These are phyloP conservation scores for Hypercompe scribonia DNA, from an alignment of 2,888 invertebrate genomes.

Conservation along the genomic window DNA sequence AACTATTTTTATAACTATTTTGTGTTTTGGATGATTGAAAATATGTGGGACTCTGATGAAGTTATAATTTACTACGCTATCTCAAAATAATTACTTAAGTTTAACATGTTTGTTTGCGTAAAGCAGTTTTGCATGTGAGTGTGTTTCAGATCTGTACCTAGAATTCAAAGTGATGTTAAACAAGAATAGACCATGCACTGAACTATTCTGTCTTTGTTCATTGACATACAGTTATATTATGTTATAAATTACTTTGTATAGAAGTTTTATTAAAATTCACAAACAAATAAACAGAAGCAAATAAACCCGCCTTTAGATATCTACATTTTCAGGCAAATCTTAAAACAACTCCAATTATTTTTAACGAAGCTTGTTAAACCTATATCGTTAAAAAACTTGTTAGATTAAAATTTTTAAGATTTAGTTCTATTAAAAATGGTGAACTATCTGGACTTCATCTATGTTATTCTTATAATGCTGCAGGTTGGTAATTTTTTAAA, in stretches of 20 bases:
- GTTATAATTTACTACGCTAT: no score
- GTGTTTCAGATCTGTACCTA: neutral
- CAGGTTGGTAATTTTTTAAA: conserved; percentile 30
- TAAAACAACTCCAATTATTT: conserved; percentile 35
- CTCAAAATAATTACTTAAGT: no score
- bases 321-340: neutral
- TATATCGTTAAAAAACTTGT: conserved; percentile 15
- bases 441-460: conserved; percentile 25
- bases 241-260: no score
- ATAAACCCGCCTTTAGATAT: neutral
- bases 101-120: no score
- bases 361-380: conserved; percentile 30
- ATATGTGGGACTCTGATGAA: no score
- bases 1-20: neutral
- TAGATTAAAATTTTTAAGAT: conserved; percentile 16
- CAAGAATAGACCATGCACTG: neutral
- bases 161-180: neutral
- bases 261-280: neutral
- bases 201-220: no score
- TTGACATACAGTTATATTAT: no score
- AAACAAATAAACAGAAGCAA: neutral
- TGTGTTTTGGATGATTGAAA: no score
- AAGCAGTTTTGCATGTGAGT: neutral
- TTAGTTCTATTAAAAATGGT: conserved; percentile 37
- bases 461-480: conserved; percentile 32